phyloP scores from a whole-genome alignment of 2,888 invertebrate genomes.

The Andrena bucephala region DNA sequence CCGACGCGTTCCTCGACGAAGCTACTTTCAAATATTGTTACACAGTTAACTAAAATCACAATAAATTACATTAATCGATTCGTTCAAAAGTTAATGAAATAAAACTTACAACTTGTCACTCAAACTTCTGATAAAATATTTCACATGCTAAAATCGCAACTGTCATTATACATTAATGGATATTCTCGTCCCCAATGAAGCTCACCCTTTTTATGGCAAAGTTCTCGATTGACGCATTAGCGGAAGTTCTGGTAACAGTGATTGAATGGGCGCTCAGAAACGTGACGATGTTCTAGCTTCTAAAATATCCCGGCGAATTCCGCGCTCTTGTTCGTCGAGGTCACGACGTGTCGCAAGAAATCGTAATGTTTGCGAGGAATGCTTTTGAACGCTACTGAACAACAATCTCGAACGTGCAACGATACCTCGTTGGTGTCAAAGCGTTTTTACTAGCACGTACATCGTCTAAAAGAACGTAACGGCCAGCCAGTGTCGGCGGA shows the following conservation, averaged over 20 bases:
- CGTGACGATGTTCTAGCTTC: not conserved
- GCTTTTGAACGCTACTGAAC: conserved; percentile 46
- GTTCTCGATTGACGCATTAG: not conserved
- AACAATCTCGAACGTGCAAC: conserved; percentile 41
- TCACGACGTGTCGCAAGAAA: conserved; percentile 45
- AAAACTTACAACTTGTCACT: no score
- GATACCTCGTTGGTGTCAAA: conserved; percentile 36
- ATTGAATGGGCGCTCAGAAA: conserved; percentile 1
- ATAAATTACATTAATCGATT: no score
- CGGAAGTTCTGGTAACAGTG: not conserved
- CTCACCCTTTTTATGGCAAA: no score
- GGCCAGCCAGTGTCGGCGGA: not conserved
- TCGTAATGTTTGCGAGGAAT: conserved; percentile 35
- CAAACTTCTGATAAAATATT: no score
- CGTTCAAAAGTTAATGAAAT: no score
- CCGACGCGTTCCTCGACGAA: not conserved
- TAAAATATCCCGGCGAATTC: conserved; percentile 19
- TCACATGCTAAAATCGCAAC: no score
- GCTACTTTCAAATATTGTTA: not conserved
- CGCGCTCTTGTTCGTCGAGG: conserved; percentile 4
- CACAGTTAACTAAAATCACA: not conserved
- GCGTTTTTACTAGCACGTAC: conserved; percentile 45
- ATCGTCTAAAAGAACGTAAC: conserved; percentile 11
- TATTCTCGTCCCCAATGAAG: no score
- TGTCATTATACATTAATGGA: no score